Evolutionary conservation across 2,113 vertebrate genomes (phyloP), one percentile per base, ranked within the genome.

Genomic region (Camelus dromedarius): DNA sequence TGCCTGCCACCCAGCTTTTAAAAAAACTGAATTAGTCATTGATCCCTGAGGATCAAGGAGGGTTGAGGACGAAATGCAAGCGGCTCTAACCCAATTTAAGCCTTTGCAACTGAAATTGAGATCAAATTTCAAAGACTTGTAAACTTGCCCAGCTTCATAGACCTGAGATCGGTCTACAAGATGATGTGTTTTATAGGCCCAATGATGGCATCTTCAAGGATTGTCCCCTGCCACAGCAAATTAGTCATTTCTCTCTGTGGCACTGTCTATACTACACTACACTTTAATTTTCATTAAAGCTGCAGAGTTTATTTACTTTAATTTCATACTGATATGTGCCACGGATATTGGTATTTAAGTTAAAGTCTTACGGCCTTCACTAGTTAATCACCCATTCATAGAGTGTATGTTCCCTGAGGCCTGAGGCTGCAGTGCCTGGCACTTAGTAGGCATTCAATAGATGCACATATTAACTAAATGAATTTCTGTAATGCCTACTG

Each of bases 51-150:
- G 88, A 80, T 52, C n/a, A 13, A 67, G 66, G 64, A 73, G 54
- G 32, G 48, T 15, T 48, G 28, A 93, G 88, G 95, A 82, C 5
- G 1, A 93, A 76, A 83, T 19, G 3, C 81, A 85, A 77, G 26
- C 48, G 73, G 62, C 54, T 82, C 26, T 75, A 64, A 67, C 52
- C 14, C 66, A 88, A 16, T 38, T 46, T 20, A 70, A 82, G 18
- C 46, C 92, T 92, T 96, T 95, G 64, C 84, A 87, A 94, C n/a
- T 28, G 76, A 96, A 88, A 94, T 20, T 67, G 82, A 84, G 86
- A 95, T 96, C 96, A 64, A 76, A 93, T 93, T 92, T 82, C 85
- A 93, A 92, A 96, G 56, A 83, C 52, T 24, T 93, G 46, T 95
- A 69, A 97, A 79, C 22, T 60, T 56, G 38, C 46, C 9, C 64